phyloP scores from a whole-genome alignment of 2,888 invertebrate species.

The Rhodophaea formosa region DNA sequence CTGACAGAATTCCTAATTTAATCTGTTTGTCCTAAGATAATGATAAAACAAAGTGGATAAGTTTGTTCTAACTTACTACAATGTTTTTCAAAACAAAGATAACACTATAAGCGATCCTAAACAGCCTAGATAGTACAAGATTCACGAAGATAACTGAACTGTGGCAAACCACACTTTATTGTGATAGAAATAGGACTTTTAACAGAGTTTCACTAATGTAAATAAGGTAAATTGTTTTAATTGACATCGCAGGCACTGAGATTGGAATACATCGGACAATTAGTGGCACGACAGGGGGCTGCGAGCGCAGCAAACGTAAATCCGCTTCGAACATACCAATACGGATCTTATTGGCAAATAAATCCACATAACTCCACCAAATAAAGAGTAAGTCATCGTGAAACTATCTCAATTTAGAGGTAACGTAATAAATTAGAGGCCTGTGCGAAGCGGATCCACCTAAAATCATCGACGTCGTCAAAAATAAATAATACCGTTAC shows the following conservation, averaged over 20 bases:
- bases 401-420: background rate
- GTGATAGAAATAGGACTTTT: conserved; percentile 18
- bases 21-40: background rate
- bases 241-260: conserved; percentile 11
- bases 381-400: background rate
- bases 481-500: conserved; percentile 77
- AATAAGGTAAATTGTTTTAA: conserved; percentile 15
- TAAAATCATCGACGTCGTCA: conserved; percentile 67
- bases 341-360: conserved; percentile 14
- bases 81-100: conserved; percentile 25
- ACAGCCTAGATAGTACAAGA: background rate
- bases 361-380: background rate
- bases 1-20: background rate
- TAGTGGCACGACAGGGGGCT: conserved; percentile 2
- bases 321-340: background rate
- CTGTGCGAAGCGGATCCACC: conserved; percentile 40
- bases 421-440: conserved; percentile 37
- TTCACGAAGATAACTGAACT: background rate
- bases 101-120: conserved; percentile 9
- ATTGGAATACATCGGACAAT: background rate
- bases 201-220: conserved; percentile 25
- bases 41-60: background rate
- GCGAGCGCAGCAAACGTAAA: background rate
- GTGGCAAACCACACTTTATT: background rate
- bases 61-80: conserved; percentile 10